Evolutionary conservation across 2,888 invertebrate species (phyloP).

Genomic region (Taenaris catops): DNA sequence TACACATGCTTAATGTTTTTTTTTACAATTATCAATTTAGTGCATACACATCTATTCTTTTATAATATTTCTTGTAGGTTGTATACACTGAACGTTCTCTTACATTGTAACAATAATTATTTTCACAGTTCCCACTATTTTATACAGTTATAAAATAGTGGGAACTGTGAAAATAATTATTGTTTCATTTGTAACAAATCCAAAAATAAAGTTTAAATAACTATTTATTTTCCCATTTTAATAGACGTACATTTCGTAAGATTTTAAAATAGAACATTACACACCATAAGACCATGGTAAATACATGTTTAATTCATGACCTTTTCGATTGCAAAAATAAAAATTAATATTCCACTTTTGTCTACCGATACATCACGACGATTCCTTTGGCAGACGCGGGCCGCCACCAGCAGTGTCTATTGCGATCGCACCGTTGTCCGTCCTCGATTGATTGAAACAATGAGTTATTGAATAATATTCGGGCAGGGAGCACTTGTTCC

Average conservation of each 20-base stretch:
- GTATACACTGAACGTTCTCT: too few species aligned
- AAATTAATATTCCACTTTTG: conserved; percentile 69
- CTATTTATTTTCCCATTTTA: too few species aligned
- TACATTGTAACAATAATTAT: too few species aligned
- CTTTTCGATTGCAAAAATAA: conserved; percentile 30
- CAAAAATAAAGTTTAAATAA: too few species aligned
- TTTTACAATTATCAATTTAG: too few species aligned
- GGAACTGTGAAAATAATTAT: too few species aligned
- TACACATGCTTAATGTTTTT: too few species aligned
- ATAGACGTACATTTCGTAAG: background rate
- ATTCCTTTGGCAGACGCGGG: conserved; percentile 49
- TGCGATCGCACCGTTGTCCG: conserved; percentile 68
- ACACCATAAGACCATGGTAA: background rate
- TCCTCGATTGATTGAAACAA: conserved; percentile 60
- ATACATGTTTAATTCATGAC: conserved; percentile 7
- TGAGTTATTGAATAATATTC: conserved; percentile 57
- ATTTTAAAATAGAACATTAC: background rate
- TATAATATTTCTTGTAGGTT: too few species aligned
- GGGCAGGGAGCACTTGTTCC: conserved; percentile 39
- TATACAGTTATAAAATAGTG: too few species aligned
- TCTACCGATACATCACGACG: conserved; percentile 54
- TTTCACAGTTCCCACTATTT: too few species aligned
- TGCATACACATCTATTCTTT: too few species aligned
- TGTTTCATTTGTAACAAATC: too few species aligned
- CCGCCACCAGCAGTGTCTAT: conserved; percentile 50